These are phyloP conservation scores for Montipora efflorescens DNA, from an alignment of 64 coral and sea anemone species.

Conservation along the genomic window DNA sequence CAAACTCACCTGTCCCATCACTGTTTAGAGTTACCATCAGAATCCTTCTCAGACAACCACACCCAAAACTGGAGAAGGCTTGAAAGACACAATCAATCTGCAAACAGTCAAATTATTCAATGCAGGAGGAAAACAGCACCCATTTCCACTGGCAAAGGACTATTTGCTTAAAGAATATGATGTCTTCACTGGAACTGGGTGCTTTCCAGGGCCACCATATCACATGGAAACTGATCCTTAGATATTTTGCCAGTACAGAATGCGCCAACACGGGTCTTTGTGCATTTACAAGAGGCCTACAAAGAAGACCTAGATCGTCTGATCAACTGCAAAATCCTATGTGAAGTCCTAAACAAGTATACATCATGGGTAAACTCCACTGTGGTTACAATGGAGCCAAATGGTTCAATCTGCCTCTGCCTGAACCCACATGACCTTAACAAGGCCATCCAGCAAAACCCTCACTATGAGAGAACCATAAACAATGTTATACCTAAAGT, in stretches of 20 bases:
- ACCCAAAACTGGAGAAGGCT: neutral
- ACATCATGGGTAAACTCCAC: constrained; percentile 64
- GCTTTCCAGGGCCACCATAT: constrained; percentile 52
- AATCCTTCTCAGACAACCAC: neutral
- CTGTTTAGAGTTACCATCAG: neutral
- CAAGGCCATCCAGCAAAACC: constrained; percentile 24
- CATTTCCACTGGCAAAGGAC: constrained; percentile 51
- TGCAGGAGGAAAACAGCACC: constrained; percentile 44
- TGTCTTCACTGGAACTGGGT: constrained; percentile 59
- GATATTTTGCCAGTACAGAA: constrained; percentile 42
- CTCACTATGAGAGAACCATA: constrained; percentile 10
- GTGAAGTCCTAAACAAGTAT: constrained; percentile 40
- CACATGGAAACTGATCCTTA: constrained; percentile 49
- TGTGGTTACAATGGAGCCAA: constrained; percentile 22
- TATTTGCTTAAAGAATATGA: constrained; percentile 67
- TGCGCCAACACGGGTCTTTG: constrained; percentile 32
- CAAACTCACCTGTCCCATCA: constrained; percentile 58
- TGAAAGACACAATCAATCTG: neutral
- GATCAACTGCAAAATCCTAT: neutral
- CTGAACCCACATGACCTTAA: constrained; percentile 36
- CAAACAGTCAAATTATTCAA: constrained; percentile 41
- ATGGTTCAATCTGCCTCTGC: constrained; percentile 32
- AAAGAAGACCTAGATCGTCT: constrained; percentile 57
- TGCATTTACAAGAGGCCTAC: constrained; percentile 55
- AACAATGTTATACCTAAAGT: constrained; percentile 47